phyloP scores from a whole-genome alignment of 1,140 invertebrate genomes.

The Tyrophagus putrescentiae region DNA sequence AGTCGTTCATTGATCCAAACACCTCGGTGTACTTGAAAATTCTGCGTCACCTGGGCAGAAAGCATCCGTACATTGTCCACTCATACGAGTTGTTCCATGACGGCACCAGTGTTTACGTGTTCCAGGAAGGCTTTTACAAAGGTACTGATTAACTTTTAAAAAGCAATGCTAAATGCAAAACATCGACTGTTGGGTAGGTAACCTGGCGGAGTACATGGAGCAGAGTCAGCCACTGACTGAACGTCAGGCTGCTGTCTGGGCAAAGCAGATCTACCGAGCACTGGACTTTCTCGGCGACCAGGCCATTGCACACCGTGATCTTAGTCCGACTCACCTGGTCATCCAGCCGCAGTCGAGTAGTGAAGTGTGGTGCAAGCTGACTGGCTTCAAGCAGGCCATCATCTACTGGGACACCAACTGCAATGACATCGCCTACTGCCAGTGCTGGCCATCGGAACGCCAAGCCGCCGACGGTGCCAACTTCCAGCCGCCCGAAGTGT shows the following conservation, averaged over 20 bases:
- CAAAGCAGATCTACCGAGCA: background rate
- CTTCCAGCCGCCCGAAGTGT: conserved; percentile 17
- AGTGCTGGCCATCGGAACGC: background rate
- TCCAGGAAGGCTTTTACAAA: background rate
- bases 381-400: conserved; percentile 12
- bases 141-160: too few species aligned
- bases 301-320: background rate
- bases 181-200: too few species aligned
- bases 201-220: background rate
- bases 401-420: conserved; percentile 11
- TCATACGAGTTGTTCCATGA: conserved; percentile 13
- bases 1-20: background rate
- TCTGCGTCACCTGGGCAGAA: conserved; percentile 1
- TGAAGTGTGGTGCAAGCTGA: conserved; percentile 14
- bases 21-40: conserved; percentile 6
- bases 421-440: background rate
- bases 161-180: too few species aligned
- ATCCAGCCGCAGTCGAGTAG: background rate
- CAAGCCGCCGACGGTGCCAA: background rate
- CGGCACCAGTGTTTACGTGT: conserved; percentile 3
- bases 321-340: conserved; percentile 11
- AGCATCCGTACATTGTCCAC: conserved; percentile 14
- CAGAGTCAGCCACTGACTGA: conserved; percentile 4
- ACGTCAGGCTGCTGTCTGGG: background rate
- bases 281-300: conserved; percentile 14